phyloP scores from a whole-genome alignment of 2,113 vertebrate species.

The Rana temporaria region DNA sequence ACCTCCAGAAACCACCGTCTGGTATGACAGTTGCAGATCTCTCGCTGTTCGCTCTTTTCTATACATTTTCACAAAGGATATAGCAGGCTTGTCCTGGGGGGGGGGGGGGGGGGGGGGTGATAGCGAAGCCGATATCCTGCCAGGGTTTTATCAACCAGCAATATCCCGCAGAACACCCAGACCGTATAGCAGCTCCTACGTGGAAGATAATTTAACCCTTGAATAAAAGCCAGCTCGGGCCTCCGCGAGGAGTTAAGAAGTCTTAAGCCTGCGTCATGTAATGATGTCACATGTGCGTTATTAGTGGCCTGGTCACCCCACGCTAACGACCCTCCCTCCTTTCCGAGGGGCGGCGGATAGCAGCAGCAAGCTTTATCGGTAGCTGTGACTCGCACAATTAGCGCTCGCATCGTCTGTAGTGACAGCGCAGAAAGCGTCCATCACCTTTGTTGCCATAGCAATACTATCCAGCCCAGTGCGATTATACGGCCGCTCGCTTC shows the following conservation, averaged over 20 bases:
- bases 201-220: not conserved
- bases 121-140: not conserved
- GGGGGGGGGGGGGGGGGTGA: not conserved
- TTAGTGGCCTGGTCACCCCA: conserved; percentile 42
- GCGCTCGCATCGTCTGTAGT: not conserved
- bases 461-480: conserved; percentile 2
- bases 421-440: conserved; percentile 24
- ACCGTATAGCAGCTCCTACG: not conserved
- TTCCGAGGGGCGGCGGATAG: no score
- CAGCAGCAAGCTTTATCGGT: not conserved
- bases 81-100: not conserved
- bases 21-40: not conserved
- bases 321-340: conserved; percentile 17
- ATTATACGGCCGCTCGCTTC: not conserved
- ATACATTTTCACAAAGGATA: not conserved
- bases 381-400: conserved; percentile 36
- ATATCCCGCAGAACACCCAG: not conserved
- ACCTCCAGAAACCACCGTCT: no score
- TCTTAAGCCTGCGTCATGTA: not conserved
- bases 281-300: conserved; percentile 43
- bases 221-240: not conserved
- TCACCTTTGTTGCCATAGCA: conserved; percentile 24
- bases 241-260: not conserved
- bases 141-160: conserved; percentile 2
- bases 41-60: not conserved